These are phyloP conservation scores for Meganola albula DNA, from an alignment of 2,888 invertebrate species.

Conservation along the genomic window DNA sequence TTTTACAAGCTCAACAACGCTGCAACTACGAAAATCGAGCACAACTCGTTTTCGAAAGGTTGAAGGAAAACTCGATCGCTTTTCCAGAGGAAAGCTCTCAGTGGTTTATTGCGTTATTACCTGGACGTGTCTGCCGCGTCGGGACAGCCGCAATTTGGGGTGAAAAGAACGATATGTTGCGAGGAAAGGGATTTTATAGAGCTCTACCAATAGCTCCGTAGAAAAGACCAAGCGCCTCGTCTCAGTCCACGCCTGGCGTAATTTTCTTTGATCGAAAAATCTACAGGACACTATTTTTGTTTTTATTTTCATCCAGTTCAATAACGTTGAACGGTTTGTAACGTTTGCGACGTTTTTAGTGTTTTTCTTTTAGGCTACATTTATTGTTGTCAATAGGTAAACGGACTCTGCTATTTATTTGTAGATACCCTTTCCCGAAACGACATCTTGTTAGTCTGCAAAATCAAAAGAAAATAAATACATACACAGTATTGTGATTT, in stretches of 20 bases:
- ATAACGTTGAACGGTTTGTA: conserved; percentile 53
- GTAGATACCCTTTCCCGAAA: conserved; percentile 20
- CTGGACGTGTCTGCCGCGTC: conserved; percentile 72
- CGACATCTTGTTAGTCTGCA: conserved; percentile 12
- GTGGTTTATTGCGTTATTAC: conserved; percentile 78
- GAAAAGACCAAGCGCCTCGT: conserved; percentile 53
- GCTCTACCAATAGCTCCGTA: conserved; percentile 47
- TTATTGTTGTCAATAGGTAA: conserved; percentile 13
- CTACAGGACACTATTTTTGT: conserved; percentile 52
- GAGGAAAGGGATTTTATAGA: conserved; percentile 69
- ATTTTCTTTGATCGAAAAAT: conserved; percentile 73
- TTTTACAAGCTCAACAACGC: conserved; percentile 39
- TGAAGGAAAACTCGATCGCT: conserved; percentile 75
- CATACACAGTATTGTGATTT: neutral
- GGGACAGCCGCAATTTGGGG: conserved; percentile 73
- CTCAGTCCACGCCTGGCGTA: conserved; percentile 53
- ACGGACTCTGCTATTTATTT: conserved; percentile 23
- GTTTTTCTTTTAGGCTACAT: conserved; percentile 26
- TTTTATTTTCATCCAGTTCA: conserved; percentile 68
- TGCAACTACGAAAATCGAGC: conserved; percentile 49
- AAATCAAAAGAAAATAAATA: neutral
- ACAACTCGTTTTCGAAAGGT: conserved; percentile 71
- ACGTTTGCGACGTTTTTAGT: conserved; percentile 26
- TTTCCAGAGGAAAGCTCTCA: conserved; percentile 74
- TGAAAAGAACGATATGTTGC: conserved; percentile 73